Conservation (phyloP, 2,888 invertebrate species). For the Osmoderma eremita region DNA sequence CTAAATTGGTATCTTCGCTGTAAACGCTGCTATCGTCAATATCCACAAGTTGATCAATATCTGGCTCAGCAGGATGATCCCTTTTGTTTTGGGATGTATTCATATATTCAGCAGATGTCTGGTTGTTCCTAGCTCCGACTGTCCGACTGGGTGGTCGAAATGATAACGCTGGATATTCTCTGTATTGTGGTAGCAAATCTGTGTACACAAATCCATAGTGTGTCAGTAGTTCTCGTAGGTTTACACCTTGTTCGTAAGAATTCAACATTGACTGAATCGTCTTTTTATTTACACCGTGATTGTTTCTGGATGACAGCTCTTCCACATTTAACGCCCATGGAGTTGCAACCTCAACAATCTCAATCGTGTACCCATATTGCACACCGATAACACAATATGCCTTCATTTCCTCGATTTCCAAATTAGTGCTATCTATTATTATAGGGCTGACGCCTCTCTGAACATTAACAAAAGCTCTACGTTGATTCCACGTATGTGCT, state of each 20-base stretch:
- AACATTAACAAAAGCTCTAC: conserved; percentile 69
- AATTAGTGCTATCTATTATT: conserved; percentile 91
- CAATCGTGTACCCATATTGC: conserved; percentile 76
- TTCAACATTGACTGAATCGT: conserved; percentile 32
- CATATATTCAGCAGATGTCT: conserved; percentile 2
- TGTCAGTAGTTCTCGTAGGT: neutral
- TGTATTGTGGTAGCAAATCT: conserved; percentile 25
- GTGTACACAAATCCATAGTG: conserved; percentile 24
- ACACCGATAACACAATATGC: conserved; percentile 77
- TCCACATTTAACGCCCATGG: conserved; percentile 74
- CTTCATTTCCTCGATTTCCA: conserved; percentile 85
- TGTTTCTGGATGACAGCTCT: conserved; percentile 73
- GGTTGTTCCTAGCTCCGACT: neutral
- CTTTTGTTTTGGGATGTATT: conserved; percentile 12
- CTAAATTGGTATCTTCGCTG: conserved; percentile 26
- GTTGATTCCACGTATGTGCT: conserved; percentile 76
- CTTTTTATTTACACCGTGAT: conserved; percentile 74
- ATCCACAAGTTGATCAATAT: conserved; percentile 1
- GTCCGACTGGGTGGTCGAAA: neutral
- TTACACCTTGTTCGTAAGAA: conserved; percentile 21
- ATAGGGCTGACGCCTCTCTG: conserved; percentile 76
- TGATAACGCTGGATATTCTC: conserved; percentile 31
- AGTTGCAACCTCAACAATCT: conserved; percentile 83
- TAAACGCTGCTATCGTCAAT: neutral
- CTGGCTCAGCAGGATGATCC: neutral